A percentile compares a stretch with the other conserved stretches of the same genome.
Conservation (phyloP, 2,797 vertebrate species). For the Coracias cyanogaster region DNA sequence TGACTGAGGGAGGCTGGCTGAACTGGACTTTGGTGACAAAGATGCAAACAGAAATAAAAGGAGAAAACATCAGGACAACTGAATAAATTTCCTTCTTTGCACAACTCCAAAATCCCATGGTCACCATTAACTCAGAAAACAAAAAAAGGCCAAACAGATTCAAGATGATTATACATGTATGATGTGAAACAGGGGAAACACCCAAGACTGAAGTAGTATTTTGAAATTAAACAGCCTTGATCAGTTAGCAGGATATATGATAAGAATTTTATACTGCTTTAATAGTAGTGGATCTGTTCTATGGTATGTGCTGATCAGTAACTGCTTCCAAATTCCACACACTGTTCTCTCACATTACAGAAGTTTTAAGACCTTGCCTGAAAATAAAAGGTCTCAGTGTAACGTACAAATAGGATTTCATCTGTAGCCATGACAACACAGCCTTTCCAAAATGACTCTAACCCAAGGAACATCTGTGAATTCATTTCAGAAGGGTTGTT, state of each 20-base stretch:
- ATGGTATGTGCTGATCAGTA: conserved; percentile 15
- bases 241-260: neutral
- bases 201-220: neutral
- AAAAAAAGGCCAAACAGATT: neutral
- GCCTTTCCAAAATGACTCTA: neutral
- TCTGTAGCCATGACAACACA: conserved; percentile 37
- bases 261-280: neutral
- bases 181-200: neutral
- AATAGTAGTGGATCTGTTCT: neutral
- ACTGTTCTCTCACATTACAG: neutral
- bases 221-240: conserved; percentile 17
- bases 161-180: neutral
- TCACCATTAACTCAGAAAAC: neutral
- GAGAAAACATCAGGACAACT: neutral
- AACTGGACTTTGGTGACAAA: neutral
- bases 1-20: neutral
- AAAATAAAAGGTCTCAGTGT: conserved; percentile 13
- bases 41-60: neutral
- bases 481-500: neutral
- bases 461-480: neutral
- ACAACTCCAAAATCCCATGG: neutral
- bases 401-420: conserved; percentile 17
- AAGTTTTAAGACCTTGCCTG: neutral
- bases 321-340: neutral
- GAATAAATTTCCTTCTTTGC: neutral